phyloP scores from a whole-genome alignment of 2,113 vertebrate genomes.

The Paracanthobrama guichenoti region DNA sequence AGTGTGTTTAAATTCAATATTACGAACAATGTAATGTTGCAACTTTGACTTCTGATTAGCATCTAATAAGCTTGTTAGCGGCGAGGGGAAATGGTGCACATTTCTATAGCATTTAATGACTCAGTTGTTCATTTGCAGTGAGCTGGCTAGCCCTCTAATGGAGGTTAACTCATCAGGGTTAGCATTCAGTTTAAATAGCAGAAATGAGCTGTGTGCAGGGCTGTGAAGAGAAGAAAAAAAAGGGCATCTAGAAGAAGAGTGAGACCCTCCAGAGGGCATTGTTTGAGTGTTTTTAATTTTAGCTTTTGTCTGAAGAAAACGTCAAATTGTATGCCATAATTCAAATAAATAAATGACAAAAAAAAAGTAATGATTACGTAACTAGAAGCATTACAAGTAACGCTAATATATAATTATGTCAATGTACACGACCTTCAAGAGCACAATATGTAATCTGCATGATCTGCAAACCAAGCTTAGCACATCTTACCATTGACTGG shows the following conservation, averaged over 20 bases:
- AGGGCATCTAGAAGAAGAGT: neutral
- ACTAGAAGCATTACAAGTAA: too few species aligned
- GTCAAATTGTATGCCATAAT: neutral
- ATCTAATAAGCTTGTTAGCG: neutral
- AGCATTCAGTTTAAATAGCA: conserved; percentile 22
- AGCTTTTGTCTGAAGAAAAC: neutral
- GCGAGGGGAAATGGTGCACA: neutral
- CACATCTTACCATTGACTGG: conserved; percentile 87
- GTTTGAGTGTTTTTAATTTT: neutral
- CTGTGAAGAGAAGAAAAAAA: neutral
- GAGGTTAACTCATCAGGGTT: conserved; percentile 39
- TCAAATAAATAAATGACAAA: too few species aligned
- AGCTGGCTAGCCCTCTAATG: neutral
- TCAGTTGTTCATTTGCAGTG: conserved; percentile 21
- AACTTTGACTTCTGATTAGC: conserved; percentile 36
- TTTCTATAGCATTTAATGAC: conserved; percentile 31
- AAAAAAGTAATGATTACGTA: too few species aligned
- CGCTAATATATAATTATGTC: too few species aligned
- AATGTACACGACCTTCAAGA: too few species aligned
- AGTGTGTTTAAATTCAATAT: conserved; percentile 20
- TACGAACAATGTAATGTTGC: neutral
- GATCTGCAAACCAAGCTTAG: neutral
- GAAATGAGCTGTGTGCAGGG: conserved; percentile 1
- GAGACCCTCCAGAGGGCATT: neutral
- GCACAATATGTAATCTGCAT: neutral